phyloP scores from a whole-genome alignment of 2,113 vertebrate species.

The Colistium nudipinnis region DNA sequence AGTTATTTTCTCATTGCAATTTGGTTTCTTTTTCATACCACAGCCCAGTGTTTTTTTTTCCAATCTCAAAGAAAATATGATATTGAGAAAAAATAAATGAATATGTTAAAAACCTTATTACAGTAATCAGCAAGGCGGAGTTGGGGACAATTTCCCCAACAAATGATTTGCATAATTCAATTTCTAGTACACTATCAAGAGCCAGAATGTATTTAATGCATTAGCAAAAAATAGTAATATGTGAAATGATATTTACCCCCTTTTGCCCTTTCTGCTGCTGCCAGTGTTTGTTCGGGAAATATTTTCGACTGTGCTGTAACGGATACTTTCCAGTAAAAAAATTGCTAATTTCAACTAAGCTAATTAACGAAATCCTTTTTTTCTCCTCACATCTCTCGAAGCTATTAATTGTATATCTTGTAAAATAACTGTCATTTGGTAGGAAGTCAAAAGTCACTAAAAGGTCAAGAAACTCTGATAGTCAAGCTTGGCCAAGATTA shows the following conservation, averaged over 20 bases:
- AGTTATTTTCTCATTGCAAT: constrained; percentile 49
- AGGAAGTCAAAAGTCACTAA: constrained; percentile 23
- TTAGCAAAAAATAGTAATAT: constrained; percentile 43
- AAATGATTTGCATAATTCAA: constrained; percentile 68
- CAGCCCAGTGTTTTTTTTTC: constrained; percentile 31
- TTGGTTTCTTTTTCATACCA: constrained; percentile 47
- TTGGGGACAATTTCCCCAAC: constrained; percentile 52
- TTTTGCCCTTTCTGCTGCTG: constrained; percentile 39
- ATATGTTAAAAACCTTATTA: constrained; percentile 67
- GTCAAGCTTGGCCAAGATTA: background rate
- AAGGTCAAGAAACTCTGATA: constrained; percentile 2
- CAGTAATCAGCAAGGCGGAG: constrained; percentile 58
- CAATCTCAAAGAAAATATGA: constrained; percentile 37
- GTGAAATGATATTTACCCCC: constrained; percentile 36
- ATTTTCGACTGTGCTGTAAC: constrained; percentile 4
- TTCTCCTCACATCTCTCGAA: constrained; percentile 16
- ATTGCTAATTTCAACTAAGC: constrained; percentile 41
- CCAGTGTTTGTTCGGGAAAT: constrained; percentile 16
- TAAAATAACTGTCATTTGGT: constrained; percentile 44
- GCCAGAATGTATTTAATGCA: constrained; percentile 45
- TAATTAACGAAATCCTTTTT: constrained; percentile 46
- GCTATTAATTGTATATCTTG: constrained; percentile 41
- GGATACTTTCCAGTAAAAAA: constrained; percentile 41
- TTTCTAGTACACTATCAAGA: constrained; percentile 66
- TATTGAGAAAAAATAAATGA: constrained; percentile 32